Base-by-base conservation (phyloP, 2,888 invertebrate species). In the Petrolisthes cinctipes region DNA sequence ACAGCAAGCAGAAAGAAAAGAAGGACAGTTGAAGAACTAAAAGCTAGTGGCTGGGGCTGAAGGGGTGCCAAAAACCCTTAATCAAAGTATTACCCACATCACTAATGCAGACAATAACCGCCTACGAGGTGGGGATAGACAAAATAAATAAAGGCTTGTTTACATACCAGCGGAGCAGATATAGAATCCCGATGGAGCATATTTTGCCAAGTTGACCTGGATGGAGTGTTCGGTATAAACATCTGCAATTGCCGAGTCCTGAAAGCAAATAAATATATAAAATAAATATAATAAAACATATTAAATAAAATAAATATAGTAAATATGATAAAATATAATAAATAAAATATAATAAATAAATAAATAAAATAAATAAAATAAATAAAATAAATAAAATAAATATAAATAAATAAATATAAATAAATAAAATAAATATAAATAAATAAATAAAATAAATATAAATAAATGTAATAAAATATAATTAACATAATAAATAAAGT, bases 221-320 rank as follows among this genome's bases (percentile, higher is more conserved):
- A 97, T 96, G 81, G 98, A 97, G 94, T 99, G 99, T 93, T 99
- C 98, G 4, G 99, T 98, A 93, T 99, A 99, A 91, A 99, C 95
- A 93, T 99, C 99, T 90, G 97, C 95, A 91, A 97, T 96, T 23
- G 97, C 96, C 91, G 99, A 98, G 94, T 99, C 96, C 96, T 97
- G 92, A 88, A 93, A 92, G 71, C 71, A 71, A 11, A 17, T 3
- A n/a, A 1, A 71, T n/a, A 17, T n/a, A 71, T 11, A 6, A 11
- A n/a, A 37, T 81, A 57, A 37, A 81, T 9, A 81, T 17, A 81
- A 23, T 9, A 86, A 80, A 23, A 86, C 9, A 89, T 11, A 37
- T 57, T 83, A 66, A n/a, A 54, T 56, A 37, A 37, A 37, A 37
- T 37, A 37, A 37, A 37, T 37, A 84, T 23, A 75, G 83, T 61